Conservation (phyloP, 2,113 vertebrate genomes). For the Pelobates fuscus region DNA sequence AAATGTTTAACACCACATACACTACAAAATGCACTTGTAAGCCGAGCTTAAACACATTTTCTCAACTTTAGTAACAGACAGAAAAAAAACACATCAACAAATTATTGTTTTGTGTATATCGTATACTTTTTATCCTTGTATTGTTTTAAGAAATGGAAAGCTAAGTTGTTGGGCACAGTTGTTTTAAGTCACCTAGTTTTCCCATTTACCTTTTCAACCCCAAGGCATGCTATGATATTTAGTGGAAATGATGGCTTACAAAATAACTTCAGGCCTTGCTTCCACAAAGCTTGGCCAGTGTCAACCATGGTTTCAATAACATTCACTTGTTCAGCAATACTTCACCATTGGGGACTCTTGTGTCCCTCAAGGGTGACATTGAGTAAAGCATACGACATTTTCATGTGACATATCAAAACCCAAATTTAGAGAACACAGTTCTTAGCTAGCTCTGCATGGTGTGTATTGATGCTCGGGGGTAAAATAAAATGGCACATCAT, state of each 20-base stretch:
- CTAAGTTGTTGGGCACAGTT: constrained; percentile 5
- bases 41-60: no score
- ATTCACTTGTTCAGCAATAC: constrained; percentile 59
- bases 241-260: constrained; percentile 58
- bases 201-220: constrained; percentile 52
- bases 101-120: no score
- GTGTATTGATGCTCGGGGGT: constrained; percentile 47
- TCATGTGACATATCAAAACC: constrained; percentile 56
- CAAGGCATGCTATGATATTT: constrained; percentile 57
- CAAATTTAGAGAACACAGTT: constrained; percentile 44
- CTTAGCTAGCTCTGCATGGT: constrained; percentile 38
- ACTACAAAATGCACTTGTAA: no score
- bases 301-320: constrained; percentile 61
- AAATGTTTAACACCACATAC: no score
- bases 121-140: no score
- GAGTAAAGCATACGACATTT: constrained; percentile 63
- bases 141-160: not conserved
- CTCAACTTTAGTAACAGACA: no score
- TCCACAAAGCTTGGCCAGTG: constrained; percentile 57
- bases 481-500: constrained; percentile 48
- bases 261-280: constrained; percentile 63
- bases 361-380: constrained; percentile 55
- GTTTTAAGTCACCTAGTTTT: constrained; percentile 39
- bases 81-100: no score
- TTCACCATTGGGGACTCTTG: constrained; percentile 56